Conservation (phyloP, 2,888 invertebrate genomes). For the Chrysotoxum bicinctum region DNA sequence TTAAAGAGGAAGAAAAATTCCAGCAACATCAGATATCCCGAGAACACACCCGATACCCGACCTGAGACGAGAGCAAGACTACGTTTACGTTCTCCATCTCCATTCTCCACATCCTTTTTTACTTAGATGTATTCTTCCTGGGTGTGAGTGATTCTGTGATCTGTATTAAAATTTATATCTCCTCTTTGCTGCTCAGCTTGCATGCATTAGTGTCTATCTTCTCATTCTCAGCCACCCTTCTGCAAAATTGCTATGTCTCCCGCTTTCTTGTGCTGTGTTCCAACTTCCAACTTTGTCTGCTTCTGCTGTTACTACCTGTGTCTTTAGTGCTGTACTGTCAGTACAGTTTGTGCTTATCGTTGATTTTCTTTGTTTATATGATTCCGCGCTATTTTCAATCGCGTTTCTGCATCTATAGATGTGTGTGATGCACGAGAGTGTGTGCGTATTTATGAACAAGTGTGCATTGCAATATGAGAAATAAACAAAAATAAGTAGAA, state of each 20-base stretch:
- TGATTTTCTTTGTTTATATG: slow-evolving; percentile 71
- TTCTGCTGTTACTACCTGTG: slow-evolving; percentile 62
- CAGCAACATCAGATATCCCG: neutral
- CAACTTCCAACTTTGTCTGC: slow-evolving; percentile 38
- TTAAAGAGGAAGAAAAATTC: slow-evolving; percentile 22
- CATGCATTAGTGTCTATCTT: slow-evolving; percentile 26
- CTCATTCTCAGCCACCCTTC: slow-evolving; percentile 60
- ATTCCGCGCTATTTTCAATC: slow-evolving; percentile 71
- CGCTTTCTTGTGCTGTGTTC: slow-evolving; percentile 18
- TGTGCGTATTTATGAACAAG: slow-evolving; percentile 58
- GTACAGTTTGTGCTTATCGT: slow-evolving; percentile 62
- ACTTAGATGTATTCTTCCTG: neutral
- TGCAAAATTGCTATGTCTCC: slow-evolving; percentile 58
- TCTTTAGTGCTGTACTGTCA: slow-evolving; percentile 27
- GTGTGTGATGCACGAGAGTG: neutral
- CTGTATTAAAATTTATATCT: slow-evolving; percentile 50
- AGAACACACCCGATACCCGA: neutral
- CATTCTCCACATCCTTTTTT: slow-evolving; percentile 27
- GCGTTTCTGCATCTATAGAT: neutral
- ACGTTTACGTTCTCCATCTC: slow-evolving; percentile 14
- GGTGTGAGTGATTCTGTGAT: slow-evolving; percentile 28
- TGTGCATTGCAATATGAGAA: slow-evolving; percentile 65
- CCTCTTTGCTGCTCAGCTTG: slow-evolving; percentile 12
- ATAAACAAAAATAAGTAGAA: slow-evolving; percentile 43
- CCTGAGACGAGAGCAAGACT: slow-evolving; percentile 19